Percentiles rank a stretch among this genome's conserved stretches.
Evolutionary conservation across 2,888 invertebrate species (phyloP).

Genomic region (Agonopterix arenella): DNA sequence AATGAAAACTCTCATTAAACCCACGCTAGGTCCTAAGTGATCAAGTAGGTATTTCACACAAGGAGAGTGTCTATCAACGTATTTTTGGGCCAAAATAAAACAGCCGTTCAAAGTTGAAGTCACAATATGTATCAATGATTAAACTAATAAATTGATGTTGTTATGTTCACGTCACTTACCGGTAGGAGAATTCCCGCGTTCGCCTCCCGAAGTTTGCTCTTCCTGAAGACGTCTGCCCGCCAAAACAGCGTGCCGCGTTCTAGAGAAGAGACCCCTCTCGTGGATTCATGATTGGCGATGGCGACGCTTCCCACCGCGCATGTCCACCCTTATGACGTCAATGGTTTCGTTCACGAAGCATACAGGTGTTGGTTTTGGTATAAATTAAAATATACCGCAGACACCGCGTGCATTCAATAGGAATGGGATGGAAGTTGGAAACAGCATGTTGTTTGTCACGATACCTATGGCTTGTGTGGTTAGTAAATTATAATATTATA

Average conservation of each 20-base stretch:
- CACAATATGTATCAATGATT: too few relatives aligned
- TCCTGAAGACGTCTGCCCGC: conserved; percentile 38
- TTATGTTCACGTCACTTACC: conserved; percentile 41
- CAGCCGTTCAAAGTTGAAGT: too few relatives aligned
- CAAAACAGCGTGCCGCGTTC: conserved; percentile 49
- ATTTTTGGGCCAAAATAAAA: too few relatives aligned
- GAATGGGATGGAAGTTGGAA: background rate
- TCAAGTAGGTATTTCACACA: too few relatives aligned
- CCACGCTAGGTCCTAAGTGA: too few relatives aligned
- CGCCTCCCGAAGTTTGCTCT: conserved; percentile 20
- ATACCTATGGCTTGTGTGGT: too few relatives aligned
- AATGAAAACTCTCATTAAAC: too few relatives aligned
- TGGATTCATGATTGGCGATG: conserved; percentile 12
- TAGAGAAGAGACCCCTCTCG: conserved; percentile 9
- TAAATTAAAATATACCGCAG: conserved; percentile 25
- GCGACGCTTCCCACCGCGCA: conserved; percentile 35
- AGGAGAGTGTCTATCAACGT: too few relatives aligned
- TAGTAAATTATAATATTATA: too few relatives aligned
- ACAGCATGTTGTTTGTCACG: too few relatives aligned
- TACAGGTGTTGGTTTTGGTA: conserved; percentile 42
- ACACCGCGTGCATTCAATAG: conserved; percentile 20
- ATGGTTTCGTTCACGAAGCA: conserved; percentile 69
- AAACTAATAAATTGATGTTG: conserved; percentile 16
- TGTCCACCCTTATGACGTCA: conserved; percentile 65
- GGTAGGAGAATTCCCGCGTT: conserved; percentile 49